Evolutionary conservation across 2,797 vertebrate genomes (phyloP), one percentile per base, ranked within the genome.

Genomic region (Microcaecilia unicolor): DNA sequence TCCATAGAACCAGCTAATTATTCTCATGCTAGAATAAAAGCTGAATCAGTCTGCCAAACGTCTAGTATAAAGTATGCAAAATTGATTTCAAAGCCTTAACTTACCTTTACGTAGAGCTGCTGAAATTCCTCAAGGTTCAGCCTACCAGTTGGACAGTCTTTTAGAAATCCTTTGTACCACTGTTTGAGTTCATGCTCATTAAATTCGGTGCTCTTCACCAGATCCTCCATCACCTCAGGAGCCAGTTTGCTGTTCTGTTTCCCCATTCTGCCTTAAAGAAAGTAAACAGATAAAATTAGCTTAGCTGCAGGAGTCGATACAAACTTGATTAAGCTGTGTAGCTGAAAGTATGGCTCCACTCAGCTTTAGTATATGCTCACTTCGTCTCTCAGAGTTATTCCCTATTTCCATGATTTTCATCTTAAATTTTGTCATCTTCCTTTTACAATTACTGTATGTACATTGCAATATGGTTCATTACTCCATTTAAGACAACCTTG

Each of bases 121-220:
- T 99, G 95, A 72, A 99, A 98, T 69, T 99, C 96, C 0, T 99
- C 95, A 3, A 99, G 87, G 49, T 99, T 99, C 67, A 99, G 93
- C 48, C 95, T 76, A 57, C 96, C 96, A 1, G 58, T 98, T 9
- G 96, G 96, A 54, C 96, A 99, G 74, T 99, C 96, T 64, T 99
- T 99, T 77, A 98, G 90, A 72, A 99, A 99, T 26, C 96, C 96
- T 70, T 99, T 99, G 85, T 99, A 99, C 96, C 96, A 99, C 76
- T 99, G 96, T 83, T 99, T 99, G 62, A 99, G 88, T 74, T 99
- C 96, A 0, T 98, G 95, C 51, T 99, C 96, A 4, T 99, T 99
- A 72, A 99, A 99, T 80, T 99, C 96, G 8, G 96, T 99, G 84
- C 84, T 98, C 87, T 93, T 99, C 82, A 97, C 93, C 83, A 99